phyloP scores from a whole-genome alignment of 1,140 invertebrate genomes.

The Diorhabda elongata region DNA sequence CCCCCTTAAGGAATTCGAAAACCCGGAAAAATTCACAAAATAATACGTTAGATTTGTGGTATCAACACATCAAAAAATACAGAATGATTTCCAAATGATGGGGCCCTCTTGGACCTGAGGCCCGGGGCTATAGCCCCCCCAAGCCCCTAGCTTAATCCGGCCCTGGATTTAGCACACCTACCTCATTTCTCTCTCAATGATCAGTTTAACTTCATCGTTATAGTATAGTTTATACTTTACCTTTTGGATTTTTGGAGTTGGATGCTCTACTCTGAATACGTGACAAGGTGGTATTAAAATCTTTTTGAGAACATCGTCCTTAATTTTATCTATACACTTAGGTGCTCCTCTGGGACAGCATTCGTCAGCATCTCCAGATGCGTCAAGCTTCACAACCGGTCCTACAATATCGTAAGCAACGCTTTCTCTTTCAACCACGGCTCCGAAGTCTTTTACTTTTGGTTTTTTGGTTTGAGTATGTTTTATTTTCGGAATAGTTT shows the following conservation, averaged over 20 bases:
- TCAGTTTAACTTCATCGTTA: too few relatives aligned
- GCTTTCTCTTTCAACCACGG: not conserved
- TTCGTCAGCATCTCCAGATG: not conserved
- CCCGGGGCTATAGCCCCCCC: too few relatives aligned
- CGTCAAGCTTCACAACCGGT: not conserved
- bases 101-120: too few relatives aligned
- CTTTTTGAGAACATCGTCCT: not conserved
- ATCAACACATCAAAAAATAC: too few relatives aligned
- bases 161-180: too few relatives aligned
- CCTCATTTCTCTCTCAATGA: too few relatives aligned
- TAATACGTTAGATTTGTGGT: too few relatives aligned
- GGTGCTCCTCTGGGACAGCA: not conserved
- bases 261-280: not conserved
- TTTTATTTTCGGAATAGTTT: not conserved
- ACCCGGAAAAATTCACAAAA: too few relatives aligned
- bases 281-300: not conserved
- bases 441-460: not conserved
- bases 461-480: not conserved
- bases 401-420: not conserved
- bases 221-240: not conserved
- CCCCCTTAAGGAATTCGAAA: too few relatives aligned
- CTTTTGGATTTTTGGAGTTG: not conserved
- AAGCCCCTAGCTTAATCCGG: too few relatives aligned
- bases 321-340: not conserved
- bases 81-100: too few relatives aligned